Conservation (phyloP, 2,888 invertebrate genomes). For the Periphyllus acericola region DNA sequence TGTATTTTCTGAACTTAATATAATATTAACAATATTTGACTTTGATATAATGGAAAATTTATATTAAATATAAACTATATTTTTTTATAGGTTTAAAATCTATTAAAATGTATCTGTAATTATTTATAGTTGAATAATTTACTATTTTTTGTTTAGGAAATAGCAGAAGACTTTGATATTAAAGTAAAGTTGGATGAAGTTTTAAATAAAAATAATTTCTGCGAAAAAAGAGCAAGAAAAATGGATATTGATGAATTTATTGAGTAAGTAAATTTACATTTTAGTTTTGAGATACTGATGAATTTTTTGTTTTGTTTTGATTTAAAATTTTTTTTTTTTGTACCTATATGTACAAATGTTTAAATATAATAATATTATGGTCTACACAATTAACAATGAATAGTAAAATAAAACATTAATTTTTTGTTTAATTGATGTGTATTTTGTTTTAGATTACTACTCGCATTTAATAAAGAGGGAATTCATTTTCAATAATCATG, state of each 20-base stretch:
- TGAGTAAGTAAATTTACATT: conserved; percentile 68
- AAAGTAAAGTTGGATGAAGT: conserved; percentile 82
- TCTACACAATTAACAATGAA: background rate
- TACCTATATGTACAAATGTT: background rate
- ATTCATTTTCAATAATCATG: conserved; percentile 83
- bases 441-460: conserved; percentile 73
- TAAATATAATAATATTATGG: background rate
- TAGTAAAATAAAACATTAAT: background rate
- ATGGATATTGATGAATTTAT: conserved; percentile 99
- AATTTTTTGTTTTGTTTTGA: background rate
- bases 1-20: background rate
- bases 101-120: background rate
- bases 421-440: conserved; percentile 11
- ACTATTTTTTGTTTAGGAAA: conserved; percentile 70
- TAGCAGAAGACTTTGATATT: conserved; percentile 83
- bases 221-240: conserved; percentile 84
- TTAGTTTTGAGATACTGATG: background rate
- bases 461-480: conserved; percentile 90
- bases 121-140: too few relatives aligned
- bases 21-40: background rate
- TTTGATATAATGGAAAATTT: background rate
- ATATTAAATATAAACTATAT: background rate
- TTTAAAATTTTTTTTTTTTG: background rate
- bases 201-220: conserved; percentile 75
- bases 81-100: background rate